phyloP scores from a whole-genome alignment of 1,140 invertebrate genomes.

The Caerostris extrusa region DNA sequence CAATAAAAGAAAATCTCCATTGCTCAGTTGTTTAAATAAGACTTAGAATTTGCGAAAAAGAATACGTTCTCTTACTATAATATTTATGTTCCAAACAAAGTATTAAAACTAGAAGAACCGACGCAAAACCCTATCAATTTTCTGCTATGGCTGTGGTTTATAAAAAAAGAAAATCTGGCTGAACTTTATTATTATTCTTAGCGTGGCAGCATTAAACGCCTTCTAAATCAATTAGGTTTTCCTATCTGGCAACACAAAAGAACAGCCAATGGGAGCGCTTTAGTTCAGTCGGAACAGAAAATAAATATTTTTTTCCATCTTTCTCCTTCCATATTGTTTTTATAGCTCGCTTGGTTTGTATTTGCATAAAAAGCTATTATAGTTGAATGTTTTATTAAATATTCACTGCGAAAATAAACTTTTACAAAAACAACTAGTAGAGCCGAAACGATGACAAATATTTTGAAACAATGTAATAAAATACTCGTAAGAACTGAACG shows the following conservation, averaged over 20 bases:
- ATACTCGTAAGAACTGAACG: not conserved
- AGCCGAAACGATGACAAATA: too few species aligned
- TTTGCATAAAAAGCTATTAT: conserved; percentile 59
- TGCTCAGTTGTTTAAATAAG: not conserved
- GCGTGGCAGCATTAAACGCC: conserved; percentile 56
- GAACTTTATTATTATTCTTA: conserved; percentile 49
- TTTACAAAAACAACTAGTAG: too few species aligned
- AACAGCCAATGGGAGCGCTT: conserved; percentile 3
- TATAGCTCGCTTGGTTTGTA: not conserved
- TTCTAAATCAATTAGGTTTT: conserved; percentile 64
- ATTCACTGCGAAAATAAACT: conserved; percentile 42
- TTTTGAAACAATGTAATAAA: conserved; percentile 36
- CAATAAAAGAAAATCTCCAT: not conserved
- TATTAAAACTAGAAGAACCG: conserved; percentile 11
- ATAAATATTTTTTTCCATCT: conserved; percentile 1
- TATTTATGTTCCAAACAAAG: not conserved
- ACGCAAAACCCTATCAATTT: conserved; percentile 22
- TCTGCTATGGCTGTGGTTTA: not conserved
- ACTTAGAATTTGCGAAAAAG: not conserved
- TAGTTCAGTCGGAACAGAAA: conserved; percentile 59
- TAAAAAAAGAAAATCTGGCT: not conserved
- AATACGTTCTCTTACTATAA: not conserved
- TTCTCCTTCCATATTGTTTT: not conserved
- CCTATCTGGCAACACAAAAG: not conserved
- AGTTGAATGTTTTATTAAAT: conserved; percentile 54